Percentiles rank a stretch among this genome's conserved stretches.
Evolutionary conservation across 2,888 invertebrate genomes (phyloP).

Genomic region (Chrysodeixis includens): DNA sequence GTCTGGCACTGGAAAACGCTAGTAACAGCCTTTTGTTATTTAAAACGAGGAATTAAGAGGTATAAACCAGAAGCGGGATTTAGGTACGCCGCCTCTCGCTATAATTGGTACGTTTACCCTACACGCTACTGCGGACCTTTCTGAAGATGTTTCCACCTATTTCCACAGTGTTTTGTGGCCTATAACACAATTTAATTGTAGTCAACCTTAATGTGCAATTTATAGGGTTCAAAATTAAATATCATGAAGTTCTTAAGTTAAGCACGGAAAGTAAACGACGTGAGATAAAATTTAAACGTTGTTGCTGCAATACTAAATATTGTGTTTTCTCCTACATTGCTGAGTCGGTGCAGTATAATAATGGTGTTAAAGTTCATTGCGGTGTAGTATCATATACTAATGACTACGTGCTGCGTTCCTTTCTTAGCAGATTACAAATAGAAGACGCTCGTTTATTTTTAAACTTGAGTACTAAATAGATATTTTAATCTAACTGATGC

Average conservation of each 20-base stretch:
- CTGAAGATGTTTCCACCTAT: slow-evolving; percentile 49
- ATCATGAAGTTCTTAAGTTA: slow-evolving; percentile 11
- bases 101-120: slow-evolving; percentile 70
- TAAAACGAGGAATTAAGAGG: slow-evolving; percentile 81
- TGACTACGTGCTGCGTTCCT: not conserved
- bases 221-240: slow-evolving; percentile 32
- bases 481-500: not conserved
- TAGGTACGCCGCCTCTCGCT: slow-evolving; percentile 57
- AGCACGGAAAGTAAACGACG: slow-evolving; percentile 10
- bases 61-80: slow-evolving; percentile 59
- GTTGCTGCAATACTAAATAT: slow-evolving; percentile 18
- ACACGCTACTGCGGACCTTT: slow-evolving; percentile 53
- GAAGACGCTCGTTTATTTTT: not conserved
- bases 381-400: not conserved
- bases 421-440: not conserved
- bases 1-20: slow-evolving; percentile 78
- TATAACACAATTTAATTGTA: slow-evolving; percentile 25
- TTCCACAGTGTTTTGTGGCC: slow-evolving; percentile 45
- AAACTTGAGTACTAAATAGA: not conserved
- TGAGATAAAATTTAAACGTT: slow-evolving; percentile 33
- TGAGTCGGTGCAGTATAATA: slow-evolving; percentile 11
- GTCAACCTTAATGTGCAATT: slow-evolving; percentile 16
- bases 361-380: slow-evolving; percentile 14
- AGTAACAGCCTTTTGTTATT: slow-evolving; percentile 81
- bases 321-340: slow-evolving; percentile 29